Evolutionary conservation across 2,797 vertebrate genomes (phyloP), one percentile per base, ranked within the genome.

Genomic region (Alcedo atthis): DNA sequence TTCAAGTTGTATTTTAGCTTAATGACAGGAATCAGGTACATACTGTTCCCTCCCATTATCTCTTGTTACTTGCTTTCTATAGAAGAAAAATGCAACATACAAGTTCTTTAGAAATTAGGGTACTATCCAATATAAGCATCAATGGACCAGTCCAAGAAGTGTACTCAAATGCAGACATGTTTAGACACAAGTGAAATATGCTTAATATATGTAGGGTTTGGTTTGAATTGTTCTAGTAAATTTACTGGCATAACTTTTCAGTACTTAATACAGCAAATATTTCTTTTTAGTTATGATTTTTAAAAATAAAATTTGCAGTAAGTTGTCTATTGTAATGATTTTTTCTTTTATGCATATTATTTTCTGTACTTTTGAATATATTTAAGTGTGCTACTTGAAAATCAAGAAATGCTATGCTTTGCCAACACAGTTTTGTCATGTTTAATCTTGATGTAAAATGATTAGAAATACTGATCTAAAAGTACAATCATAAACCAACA

Each of bases 141-240:
- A 22, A 12, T 43, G 19, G 25, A 86, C 6, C 2, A 15, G 9
- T 46, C 9, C 10, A 58, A 82, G 45, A 76, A 35, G 4, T 5
- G 8, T n/a, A 32, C 8, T 10, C 12, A 54, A 71, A 61, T 10
- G 10, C 8, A 58, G 46, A 58, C 2, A 40, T 6, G 15, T 61
- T 53, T 57, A 37, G 9, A 22, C 22, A 71, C 10, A 46, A 43
- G 5, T 20, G 32, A 71, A 55, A 5, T 49, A 11, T 42, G 15
- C 1, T 68, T 64, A 33, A 46, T 62, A 32, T 21, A 20, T 3
- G 3, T 8, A 5, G 6, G 7, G 0, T 21, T 74, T 17, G 7
- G 2, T 53, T 79, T 74, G 15, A 69, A 54, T 12, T 66, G 3
- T 28, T 63, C 10, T 17, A 33, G 3, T 15, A 61, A 30, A 19